These are phyloP conservation scores for Rostratula benghalensis DNA, from an alignment of 2,113 vertebrate species.

Conservation along the genomic window DNA sequence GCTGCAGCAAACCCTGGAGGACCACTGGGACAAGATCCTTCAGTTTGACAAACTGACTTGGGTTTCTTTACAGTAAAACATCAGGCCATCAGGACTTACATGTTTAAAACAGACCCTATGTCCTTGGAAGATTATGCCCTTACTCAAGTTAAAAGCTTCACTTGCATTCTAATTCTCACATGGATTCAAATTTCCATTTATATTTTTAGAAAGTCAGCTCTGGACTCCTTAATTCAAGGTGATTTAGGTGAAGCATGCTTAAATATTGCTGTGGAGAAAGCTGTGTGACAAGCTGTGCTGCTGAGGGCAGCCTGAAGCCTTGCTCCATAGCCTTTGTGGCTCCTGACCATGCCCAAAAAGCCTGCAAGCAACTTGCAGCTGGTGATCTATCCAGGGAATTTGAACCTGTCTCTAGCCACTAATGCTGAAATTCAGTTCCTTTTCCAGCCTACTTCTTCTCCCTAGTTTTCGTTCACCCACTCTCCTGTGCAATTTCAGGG, in stretches of 20 bases:
- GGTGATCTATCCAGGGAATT: background rate
- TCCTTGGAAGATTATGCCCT: background rate
- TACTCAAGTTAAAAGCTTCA: background rate
- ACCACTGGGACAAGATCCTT: background rate
- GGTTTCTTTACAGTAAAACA: background rate
- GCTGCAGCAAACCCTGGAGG: background rate
- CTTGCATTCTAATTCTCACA: background rate
- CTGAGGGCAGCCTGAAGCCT: background rate
- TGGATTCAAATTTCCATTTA: background rate
- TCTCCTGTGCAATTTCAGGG: background rate
- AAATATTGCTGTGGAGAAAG: background rate
- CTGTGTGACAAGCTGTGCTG: background rate
- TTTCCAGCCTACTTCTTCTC: background rate
- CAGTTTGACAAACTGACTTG: background rate
- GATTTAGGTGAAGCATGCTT: background rate
- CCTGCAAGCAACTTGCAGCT: background rate
- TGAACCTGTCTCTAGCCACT: background rate
- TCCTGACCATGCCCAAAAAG: background rate
- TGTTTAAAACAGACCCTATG: background rate
- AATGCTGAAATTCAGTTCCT: background rate
- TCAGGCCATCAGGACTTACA: background rate
- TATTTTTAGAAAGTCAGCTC: background rate
- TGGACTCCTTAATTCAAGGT: background rate
- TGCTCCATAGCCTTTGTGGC: fast-evolving
- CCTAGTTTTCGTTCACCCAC: background rate